phyloP scores from a whole-genome alignment of 2,797 vertebrate species.

The Eulemur rubriventer region DNA sequence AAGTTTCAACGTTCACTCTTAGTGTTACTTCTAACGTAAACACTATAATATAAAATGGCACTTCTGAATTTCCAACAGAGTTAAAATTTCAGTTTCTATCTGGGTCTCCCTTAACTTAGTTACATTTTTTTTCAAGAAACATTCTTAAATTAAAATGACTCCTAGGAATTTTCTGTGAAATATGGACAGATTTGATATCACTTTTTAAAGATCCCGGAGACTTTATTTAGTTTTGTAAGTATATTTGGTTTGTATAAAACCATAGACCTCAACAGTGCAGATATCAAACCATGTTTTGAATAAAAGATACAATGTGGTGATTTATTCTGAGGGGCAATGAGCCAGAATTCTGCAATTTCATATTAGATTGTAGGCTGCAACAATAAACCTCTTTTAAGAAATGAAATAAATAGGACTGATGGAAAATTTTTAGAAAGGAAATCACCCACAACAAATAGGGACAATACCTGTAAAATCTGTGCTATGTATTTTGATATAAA shows the following conservation, averaged over 20 bases:
- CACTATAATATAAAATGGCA: neutral
- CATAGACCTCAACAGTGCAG: neutral
- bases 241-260: conserved; percentile 37
- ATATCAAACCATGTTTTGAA: conserved; percentile 21
- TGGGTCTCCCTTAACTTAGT: neutral
- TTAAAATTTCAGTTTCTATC: neutral
- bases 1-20: neutral
- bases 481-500: neutral
- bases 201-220: neutral
- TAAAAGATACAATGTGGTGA: conserved; percentile 44
- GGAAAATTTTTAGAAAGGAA: conserved; percentile 44
- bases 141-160: conserved; percentile 47
- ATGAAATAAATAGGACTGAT: conserved; percentile 40
- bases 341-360: conserved; percentile 41
- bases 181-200: neutral
- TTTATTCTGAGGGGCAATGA: conserved; percentile 47
- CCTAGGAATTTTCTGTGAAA: conserved; percentile 27
- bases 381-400: conserved; percentile 60
- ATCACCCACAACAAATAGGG: neutral
- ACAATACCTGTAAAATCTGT: neutral
- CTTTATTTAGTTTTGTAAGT: conserved; percentile 35
- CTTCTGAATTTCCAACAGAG: neutral
- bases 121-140: neutral
- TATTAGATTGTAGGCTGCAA: conserved; percentile 31
- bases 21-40: neutral